Base-by-base conservation (phyloP, 1,140 invertebrate species). In the Zaprionus africanus region DNA sequence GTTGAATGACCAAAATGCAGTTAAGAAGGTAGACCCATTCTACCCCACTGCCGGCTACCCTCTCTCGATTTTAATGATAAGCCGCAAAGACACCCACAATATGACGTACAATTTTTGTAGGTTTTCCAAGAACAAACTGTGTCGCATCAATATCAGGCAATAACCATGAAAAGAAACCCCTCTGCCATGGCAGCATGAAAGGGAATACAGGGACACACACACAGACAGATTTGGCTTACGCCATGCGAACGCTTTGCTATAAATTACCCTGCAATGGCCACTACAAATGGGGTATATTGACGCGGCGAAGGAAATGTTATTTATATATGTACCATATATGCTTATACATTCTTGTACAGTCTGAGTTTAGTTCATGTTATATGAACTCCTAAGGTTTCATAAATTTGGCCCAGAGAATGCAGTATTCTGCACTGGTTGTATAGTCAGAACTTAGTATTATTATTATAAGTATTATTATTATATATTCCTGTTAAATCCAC, bases 1-100 rank as follows among this genome's bases (percentile, higher is more conserved):
- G 46, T 51, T 51, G 46, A 51, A 51, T 24, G 46, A 51, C 46
- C 46, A 51, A 51, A 51, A 51, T 51, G 46, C 19, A 51, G 46
- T 51, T 51, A 51, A 41, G 38, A 41, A 41, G 38, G 15, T 13
- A 41, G 38, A n/a, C 36, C 36, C 11, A 3, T 11, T 13, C 22
- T 13, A 38, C 13, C 36, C 36, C 36, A 9, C 36, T 13, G 4
- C 38, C 11, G 9, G 11, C 31, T 31, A 31, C 31, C 31, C 31
- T 9, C 31, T 11, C n/a, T 11, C n/a, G n/a, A 43, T 43, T 43
- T 43, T 43, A 43, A 43, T 43, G 38, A 41, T 41, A 41, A 41
- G 38, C 38, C 15, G 6, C 38, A 5, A 41, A 7, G 7, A 46
- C 41, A 19, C 41, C 41, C 41, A 46, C 41, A 46, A 46, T 17